Evolutionary conservation across 2,113 vertebrate species (phyloP).

Genomic region (Gobiocypris rarus): DNA sequence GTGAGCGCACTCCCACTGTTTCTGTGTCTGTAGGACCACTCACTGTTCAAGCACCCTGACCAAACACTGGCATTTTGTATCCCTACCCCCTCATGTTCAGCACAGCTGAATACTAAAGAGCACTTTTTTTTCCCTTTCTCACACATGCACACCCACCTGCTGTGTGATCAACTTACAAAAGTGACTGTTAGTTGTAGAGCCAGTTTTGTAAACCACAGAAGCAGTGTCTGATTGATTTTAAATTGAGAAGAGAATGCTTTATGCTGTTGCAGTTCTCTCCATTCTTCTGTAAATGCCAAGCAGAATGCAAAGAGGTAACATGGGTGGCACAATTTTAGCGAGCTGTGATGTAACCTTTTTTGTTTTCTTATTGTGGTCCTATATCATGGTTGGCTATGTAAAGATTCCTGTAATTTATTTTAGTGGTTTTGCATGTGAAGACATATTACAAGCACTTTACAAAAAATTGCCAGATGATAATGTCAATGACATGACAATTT

Average conservation of each 20-base stretch:
- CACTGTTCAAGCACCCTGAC: background rate
- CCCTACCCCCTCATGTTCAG: slow-evolving; percentile 28
- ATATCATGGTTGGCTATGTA: too few species aligned
- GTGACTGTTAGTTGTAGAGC: slow-evolving; percentile 56
- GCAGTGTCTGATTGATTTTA: slow-evolving; percentile 19
- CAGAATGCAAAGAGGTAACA: background rate
- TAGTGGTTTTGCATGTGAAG: background rate
- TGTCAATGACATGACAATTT: too few species aligned
- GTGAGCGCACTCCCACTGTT: background rate
- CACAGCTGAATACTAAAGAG: slow-evolving; percentile 8
- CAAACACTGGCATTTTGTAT: slow-evolving; percentile 28
- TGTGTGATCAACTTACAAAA: slow-evolving; percentile 8
- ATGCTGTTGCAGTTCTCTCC: background rate
- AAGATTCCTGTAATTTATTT: background rate
- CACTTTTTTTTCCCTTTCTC: background rate
- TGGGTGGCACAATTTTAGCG: background rate
- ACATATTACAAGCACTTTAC: background rate
- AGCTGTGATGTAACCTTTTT: background rate
- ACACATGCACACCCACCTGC: slow-evolving; percentile 14
- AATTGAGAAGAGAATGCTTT: slow-evolving; percentile 10
- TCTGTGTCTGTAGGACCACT: slow-evolving; percentile 6
- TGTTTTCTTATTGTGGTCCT: background rate
- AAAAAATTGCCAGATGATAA: too few species aligned
- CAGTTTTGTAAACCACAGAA: slow-evolving; percentile 49
- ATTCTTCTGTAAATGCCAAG: background rate